Conservation (phyloP, 2,113 vertebrate species). For the Myrmecophaga tridactyla region DNA sequence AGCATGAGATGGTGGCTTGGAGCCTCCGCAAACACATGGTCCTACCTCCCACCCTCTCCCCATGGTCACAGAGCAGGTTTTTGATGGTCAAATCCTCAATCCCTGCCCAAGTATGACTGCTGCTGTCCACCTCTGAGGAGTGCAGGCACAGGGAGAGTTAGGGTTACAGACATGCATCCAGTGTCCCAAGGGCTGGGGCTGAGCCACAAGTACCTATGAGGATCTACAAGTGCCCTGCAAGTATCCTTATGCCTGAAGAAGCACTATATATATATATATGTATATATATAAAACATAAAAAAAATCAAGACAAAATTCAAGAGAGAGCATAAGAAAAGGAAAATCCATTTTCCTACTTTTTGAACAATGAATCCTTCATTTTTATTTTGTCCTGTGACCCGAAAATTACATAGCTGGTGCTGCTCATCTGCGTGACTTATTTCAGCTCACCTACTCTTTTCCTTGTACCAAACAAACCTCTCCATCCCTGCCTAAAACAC, state of each 20-base stretch:
- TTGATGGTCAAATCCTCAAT: fast-evolving
- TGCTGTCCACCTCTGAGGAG: too few relatives aligned
- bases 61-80: too few relatives aligned
- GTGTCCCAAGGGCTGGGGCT: background rate
- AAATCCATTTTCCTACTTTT: background rate
- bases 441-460: background rate
- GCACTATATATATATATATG: too few relatives aligned
- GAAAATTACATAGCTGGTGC: fast-evolving
- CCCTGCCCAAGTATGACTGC: fast-evolving
- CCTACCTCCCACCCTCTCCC: background rate
- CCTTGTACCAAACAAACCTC: background rate
- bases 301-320: background rate
- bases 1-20: background rate
- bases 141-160: background rate
- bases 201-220: background rate
- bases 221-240: background rate
- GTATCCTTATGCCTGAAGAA: background rate
- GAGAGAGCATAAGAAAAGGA: background rate
- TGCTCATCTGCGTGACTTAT: background rate
- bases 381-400: background rate
- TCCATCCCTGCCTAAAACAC: background rate
- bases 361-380: background rate
- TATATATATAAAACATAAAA: background rate
- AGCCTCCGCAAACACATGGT: fast-evolving
- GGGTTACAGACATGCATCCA: background rate